These are phyloP conservation scores for Trichopoda pennipes DNA, from an alignment of 2,888 invertebrate genomes.

Conservation along the genomic window DNA sequence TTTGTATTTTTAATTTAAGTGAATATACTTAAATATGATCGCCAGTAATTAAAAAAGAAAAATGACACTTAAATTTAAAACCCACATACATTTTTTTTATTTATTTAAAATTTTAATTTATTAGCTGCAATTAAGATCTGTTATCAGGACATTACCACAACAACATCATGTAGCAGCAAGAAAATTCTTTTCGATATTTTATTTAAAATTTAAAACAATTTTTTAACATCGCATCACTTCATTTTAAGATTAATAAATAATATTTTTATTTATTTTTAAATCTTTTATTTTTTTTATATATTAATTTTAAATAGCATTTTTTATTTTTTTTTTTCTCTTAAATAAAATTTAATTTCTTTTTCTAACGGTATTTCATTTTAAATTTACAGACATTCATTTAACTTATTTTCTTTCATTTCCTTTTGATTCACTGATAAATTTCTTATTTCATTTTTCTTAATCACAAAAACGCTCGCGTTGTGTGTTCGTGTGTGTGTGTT, in stretches of 20 bases:
- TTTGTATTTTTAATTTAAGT: conserved; percentile 21
- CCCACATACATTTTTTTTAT: not conserved
- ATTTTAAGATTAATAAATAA: not conserved
- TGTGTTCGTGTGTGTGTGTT: conserved; percentile 42
- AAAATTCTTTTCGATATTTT: not conserved
- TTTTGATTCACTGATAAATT: conserved; percentile 31
- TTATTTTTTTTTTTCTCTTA: not conserved
- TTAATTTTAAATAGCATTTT: not conserved
- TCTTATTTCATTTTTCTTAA: conserved; percentile 4
- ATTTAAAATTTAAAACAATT: not conserved
- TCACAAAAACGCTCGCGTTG: conserved; percentile 54
- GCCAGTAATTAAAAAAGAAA: conserved; percentile 13
- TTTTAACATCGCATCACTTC: not conserved
- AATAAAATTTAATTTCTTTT: not conserved
- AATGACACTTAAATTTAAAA: not conserved
- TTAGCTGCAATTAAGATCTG: not conserved
- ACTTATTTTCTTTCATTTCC: conserved; percentile 10
- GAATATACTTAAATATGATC: conserved; percentile 11
- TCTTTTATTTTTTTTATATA: conserved; percentile 1
- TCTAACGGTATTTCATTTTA: conserved; percentile 36
- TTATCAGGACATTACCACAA: conserved; percentile 41
- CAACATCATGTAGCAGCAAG: conserved; percentile 10
- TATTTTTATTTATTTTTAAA: conserved; percentile 3
- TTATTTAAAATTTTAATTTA: not conserved
- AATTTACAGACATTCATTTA: not conserved